phyloP scores from a whole-genome alignment of 2,797 vertebrate species.

The Siniperca scherzeri region DNA sequence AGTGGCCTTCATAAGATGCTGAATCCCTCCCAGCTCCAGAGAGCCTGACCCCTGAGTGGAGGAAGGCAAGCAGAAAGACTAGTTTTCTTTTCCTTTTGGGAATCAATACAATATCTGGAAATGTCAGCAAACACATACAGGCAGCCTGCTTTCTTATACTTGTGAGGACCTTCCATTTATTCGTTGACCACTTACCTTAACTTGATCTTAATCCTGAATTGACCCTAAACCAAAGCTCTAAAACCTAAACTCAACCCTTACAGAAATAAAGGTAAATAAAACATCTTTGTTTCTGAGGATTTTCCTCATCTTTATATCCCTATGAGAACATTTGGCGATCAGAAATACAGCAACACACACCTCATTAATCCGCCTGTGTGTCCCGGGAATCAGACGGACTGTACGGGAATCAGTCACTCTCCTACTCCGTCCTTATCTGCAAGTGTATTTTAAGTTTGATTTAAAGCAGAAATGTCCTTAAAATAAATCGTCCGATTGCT shows the following conservation, averaged over 20 bases:
- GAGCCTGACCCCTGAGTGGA: conserved; percentile 13
- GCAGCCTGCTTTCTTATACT: background rate
- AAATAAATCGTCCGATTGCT: background rate
- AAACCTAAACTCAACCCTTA: background rate
- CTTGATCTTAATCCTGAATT: background rate
- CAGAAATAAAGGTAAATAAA: background rate
- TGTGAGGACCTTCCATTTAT: background rate
- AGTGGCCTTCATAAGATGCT: background rate
- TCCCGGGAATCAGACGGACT: background rate
- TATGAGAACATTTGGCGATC: background rate
- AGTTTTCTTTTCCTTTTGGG: background rate
- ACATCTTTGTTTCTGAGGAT: background rate
- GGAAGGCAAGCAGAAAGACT: background rate
- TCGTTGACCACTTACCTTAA: background rate
- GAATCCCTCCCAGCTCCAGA: background rate
- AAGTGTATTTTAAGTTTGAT: no score
- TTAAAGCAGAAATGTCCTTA: background rate
- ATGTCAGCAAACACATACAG: conserved; percentile 14
- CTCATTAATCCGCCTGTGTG: background rate
- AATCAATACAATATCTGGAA: background rate
- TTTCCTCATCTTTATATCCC: background rate
- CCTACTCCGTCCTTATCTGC: background rate
- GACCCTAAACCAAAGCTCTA: background rate
- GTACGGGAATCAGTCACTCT: no score
- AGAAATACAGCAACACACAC: background rate